These are phyloP conservation scores for Meda fulgida DNA, from an alignment of 2,797 vertebrate genomes.

Conservation along the genomic window DNA sequence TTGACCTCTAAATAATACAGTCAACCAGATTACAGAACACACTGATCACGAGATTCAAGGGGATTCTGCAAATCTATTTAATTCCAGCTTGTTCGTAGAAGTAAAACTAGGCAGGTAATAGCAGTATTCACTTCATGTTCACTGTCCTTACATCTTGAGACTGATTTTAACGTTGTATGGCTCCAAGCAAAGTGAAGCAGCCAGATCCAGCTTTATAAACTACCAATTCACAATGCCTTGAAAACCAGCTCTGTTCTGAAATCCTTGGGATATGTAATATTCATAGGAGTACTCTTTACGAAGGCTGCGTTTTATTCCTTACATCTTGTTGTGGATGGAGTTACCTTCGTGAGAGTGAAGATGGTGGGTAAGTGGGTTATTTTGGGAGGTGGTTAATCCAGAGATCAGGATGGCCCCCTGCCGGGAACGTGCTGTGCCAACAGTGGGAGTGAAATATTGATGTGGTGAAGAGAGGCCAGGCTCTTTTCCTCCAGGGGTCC, in stretches of 20 bases:
- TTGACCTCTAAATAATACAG: slow-evolving; percentile 31
- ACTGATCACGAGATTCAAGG: slow-evolving; percentile 17
- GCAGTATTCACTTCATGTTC: slow-evolving; percentile 36
- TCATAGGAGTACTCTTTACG: slow-evolving; percentile 24
- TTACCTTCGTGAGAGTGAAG: slow-evolving; percentile 20
- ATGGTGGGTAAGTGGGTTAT: slow-evolving; percentile 55
- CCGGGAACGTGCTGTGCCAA: slow-evolving; percentile 53
- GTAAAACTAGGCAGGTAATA: slow-evolving; percentile 30
- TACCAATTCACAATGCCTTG: neutral
- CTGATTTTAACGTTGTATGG: slow-evolving; percentile 19
- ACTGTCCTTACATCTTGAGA: slow-evolving; percentile 4
- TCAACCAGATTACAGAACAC: slow-evolving; percentile 34
- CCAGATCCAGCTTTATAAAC: neutral
- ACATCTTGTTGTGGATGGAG: slow-evolving; percentile 30
- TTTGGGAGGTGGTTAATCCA: slow-evolving; percentile 62
- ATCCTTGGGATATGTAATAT: slow-evolving; percentile 35
- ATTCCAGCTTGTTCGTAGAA: slow-evolving; percentile 31
- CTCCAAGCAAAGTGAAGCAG: neutral
- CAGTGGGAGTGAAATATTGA: slow-evolving; percentile 64
- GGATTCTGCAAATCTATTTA: slow-evolving; percentile 40
- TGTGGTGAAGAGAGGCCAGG: slow-evolving; percentile 55
- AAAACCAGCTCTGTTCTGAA: slow-evolving; percentile 5
- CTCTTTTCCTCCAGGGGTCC: slow-evolving; percentile 54
- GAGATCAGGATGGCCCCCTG: slow-evolving; percentile 55
- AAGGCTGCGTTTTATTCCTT: slow-evolving; percentile 13